Conservation (phyloP, 2,888 invertebrate genomes). For the Drosophila borealis region DNA sequence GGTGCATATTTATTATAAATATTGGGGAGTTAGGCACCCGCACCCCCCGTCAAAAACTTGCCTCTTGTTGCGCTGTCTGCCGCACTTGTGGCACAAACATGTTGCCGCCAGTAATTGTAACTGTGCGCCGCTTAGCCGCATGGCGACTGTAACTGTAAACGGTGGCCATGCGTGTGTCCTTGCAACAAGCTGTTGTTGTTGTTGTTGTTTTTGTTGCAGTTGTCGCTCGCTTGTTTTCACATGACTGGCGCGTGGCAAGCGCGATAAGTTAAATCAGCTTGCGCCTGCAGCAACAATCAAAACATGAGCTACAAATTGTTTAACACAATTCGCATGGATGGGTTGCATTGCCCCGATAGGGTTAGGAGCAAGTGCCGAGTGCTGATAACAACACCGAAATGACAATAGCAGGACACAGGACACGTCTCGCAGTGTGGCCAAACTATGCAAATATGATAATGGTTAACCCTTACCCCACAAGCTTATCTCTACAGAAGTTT, state of each 20-base stretch:
- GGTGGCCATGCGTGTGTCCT: conserved; percentile 9
- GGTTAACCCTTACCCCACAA: background rate
- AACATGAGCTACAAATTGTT: conserved; percentile 76
- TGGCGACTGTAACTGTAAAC: conserved; percentile 10
- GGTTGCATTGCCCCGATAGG: conserved; percentile 6
- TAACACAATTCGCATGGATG: conserved; percentile 65
- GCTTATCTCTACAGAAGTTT: background rate
- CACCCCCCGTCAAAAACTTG: background rate
- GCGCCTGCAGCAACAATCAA: conserved; percentile 62
- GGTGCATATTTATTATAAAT: conserved; percentile 60
- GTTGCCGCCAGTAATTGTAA: conserved; percentile 45
- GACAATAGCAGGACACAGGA: conserved; percentile 24
- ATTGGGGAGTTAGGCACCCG: conserved; percentile 14
- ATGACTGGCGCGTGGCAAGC: conserved; percentile 58
- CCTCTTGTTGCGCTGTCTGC: conserved; percentile 36
- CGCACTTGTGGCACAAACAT: conserved; percentile 46
- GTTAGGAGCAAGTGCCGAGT: conserved; percentile 24
- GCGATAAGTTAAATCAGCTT: conserved; percentile 75
- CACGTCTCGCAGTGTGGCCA: background rate
- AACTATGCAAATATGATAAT: conserved; percentile 28
- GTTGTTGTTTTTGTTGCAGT: conserved; percentile 22
- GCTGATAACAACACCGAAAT: conserved; percentile 33
- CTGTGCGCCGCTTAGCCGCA: conserved; percentile 9
- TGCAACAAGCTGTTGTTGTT: background rate
- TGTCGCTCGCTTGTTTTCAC: conserved; percentile 55